phyloP scores from a whole-genome alignment of 2,113 vertebrate genomes.

The Capra hircus region DNA sequence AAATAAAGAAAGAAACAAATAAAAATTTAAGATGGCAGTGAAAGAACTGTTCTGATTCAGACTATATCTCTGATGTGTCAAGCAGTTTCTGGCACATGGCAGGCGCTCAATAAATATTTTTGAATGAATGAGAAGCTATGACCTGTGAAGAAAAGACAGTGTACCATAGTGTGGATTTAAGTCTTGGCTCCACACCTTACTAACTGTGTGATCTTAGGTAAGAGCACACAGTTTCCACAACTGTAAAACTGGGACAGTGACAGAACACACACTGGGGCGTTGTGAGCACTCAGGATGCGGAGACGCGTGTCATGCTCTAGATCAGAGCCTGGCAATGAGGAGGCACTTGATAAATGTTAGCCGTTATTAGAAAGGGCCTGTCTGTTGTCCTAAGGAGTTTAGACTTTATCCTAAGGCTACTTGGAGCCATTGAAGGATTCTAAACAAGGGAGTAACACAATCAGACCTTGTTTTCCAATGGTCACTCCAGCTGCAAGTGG shows the following conservation, averaged over 20 bases:
- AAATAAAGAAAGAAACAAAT: neutral
- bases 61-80: neutral
- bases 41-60: neutral
- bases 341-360: neutral
- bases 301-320: neutral
- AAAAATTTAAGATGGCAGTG: neutral
- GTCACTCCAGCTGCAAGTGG: neutral
- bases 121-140: neutral
- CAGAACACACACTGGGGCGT: neutral
- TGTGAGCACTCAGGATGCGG: neutral
- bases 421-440: conserved; percentile 21
- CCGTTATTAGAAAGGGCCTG: neutral
- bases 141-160: neutral
- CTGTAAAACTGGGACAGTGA: neutral
- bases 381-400: neutral
- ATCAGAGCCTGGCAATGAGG: neutral
- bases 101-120: neutral
- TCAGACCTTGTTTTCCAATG: conserved; percentile 34
- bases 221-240: neutral
- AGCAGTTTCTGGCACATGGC: neutral
- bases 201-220: neutral
- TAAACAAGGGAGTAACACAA: conserved; percentile 31
- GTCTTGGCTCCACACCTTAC: neutral
- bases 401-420: conserved; percentile 38
- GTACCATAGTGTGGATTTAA: neutral